phyloP scores from a whole-genome alignment of 1,140 invertebrate genomes.

The Monomorium pharaonis region DNA sequence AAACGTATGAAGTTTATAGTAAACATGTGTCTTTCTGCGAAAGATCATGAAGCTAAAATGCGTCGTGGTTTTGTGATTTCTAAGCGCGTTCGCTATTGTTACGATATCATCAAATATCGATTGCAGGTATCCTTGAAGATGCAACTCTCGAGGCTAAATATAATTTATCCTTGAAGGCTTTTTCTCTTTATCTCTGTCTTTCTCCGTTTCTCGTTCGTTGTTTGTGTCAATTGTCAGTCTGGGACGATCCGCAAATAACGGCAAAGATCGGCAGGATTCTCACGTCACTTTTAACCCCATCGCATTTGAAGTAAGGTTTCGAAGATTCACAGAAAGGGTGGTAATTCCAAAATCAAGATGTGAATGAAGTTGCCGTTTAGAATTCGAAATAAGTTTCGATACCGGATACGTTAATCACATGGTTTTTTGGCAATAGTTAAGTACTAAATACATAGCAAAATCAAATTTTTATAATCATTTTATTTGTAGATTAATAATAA shows the following conservation, averaged over 20 bases:
- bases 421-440: not conserved
- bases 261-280: slow-evolving; percentile 66
- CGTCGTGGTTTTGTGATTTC: not conserved
- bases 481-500: not conserved
- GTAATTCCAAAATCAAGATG: slow-evolving; percentile 76
- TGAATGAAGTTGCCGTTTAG: slow-evolving; percentile 65
- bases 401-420: slow-evolving; percentile 68
- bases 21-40: not conserved
- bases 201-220: not conserved
- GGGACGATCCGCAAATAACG: slow-evolving; percentile 3
- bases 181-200: not conserved
- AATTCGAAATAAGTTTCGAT: slow-evolving; percentile 72
- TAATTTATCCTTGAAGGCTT: slow-evolving; percentile 68
- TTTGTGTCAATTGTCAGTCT: slow-evolving; percentile 11
- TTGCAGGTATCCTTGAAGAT: slow-evolving; percentile 53
- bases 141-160: slow-evolving; percentile 62
- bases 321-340: slow-evolving; percentile 77
- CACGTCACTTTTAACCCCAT: slow-evolving; percentile 71
- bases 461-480: not conserved
- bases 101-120: not conserved
- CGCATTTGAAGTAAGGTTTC: slow-evolving; percentile 79
- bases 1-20: not conserved
- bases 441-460: too few relatives aligned
- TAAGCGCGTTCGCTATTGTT: not conserved
- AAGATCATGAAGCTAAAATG: not conserved